These are phyloP conservation scores for Hedya salicella DNA, from an alignment of 2,888 invertebrate genomes.

Conservation along the genomic window DNA sequence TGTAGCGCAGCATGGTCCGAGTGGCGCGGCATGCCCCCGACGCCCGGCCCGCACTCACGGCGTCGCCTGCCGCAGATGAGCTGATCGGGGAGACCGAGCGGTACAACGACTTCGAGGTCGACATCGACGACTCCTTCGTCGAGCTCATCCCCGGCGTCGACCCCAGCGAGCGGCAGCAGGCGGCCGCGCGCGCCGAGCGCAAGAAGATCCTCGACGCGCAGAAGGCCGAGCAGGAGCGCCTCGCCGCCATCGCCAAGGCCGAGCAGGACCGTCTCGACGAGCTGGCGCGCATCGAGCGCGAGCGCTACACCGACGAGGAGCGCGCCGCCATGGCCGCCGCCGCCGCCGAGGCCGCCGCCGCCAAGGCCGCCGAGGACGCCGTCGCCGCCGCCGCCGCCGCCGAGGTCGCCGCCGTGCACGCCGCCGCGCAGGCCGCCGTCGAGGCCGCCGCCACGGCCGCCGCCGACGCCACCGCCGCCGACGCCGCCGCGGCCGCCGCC, in stretches of 20 bases:
- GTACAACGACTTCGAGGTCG: constrained; percentile 96
- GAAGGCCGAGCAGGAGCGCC: constrained; percentile 44
- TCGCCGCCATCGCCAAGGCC: constrained; percentile 47
- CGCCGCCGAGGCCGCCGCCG: constrained; percentile 48
- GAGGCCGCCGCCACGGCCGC: constrained; percentile 18
- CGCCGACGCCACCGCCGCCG: constrained; percentile 51
- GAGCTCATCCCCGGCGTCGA: constrained; percentile 89
- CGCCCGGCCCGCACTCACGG: constrained; percentile 53
- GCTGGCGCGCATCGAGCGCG: constrained; percentile 56
- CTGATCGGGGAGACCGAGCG: constrained; percentile 94
- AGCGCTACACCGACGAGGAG: constrained; percentile 54
- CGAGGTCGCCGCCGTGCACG: constrained; percentile 34
- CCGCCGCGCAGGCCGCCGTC: constrained; percentile 25
- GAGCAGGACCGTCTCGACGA: constrained; percentile 44
- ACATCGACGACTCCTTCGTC: constrained; percentile 96
- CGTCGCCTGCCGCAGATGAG: constrained; percentile 88
- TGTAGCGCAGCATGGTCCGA: constrained; percentile 49
- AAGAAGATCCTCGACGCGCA: constrained; percentile 56
- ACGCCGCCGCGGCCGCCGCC: constrained; percentile 52
- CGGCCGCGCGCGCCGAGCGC: constrained; percentile 56
- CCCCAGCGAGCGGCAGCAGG: constrained; percentile 70
- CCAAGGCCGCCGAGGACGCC: constrained; percentile 50
- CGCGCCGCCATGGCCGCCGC: constrained; percentile 53
- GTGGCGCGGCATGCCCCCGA: constrained; percentile 41
- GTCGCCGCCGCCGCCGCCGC: constrained; percentile 46